Conservation (phyloP, 2,113 vertebrate species). For the Marmota flaviventris region DNA sequence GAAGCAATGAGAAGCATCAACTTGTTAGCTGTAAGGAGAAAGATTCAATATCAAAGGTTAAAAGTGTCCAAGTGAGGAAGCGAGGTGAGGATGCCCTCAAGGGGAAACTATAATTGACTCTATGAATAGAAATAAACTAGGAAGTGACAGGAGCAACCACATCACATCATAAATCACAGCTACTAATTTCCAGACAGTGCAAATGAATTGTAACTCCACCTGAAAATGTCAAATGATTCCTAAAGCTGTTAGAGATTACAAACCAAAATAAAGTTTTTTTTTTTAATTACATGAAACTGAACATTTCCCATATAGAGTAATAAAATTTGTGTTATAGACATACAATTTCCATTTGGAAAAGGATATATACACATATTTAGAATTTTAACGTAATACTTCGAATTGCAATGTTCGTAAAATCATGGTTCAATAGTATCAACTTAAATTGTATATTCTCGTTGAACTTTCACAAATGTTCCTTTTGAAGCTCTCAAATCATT, state of each 20-base stretch:
- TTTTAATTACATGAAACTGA: not conserved
- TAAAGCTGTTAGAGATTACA: not conserved
- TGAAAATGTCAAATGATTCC: not conserved
- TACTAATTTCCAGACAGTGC: not conserved
- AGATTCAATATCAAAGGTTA: not conserved
- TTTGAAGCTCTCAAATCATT: not conserved
- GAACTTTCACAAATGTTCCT: not conserved
- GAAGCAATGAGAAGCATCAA: not conserved
- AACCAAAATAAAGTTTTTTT: not conserved
- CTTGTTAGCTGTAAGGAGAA: not conserved
- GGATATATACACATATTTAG: not conserved
- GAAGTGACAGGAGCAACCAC: not conserved
- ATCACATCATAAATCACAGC: not conserved
- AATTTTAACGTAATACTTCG: not conserved
- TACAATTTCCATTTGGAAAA: not conserved
- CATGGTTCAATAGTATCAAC: not conserved
- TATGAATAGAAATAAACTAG: not conserved
- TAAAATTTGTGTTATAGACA: not conserved
- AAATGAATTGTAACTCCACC: conserved; percentile 24
- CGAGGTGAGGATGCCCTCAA: not conserved
- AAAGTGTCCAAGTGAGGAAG: not conserved
- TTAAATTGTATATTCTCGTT: not conserved
- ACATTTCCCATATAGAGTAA: not conserved
- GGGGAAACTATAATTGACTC: not conserved
- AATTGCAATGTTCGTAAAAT: not conserved